Base-by-base conservation (phyloP, 2,797 vertebrate genomes). In the Petrocephalus schoutedeni region DNA sequence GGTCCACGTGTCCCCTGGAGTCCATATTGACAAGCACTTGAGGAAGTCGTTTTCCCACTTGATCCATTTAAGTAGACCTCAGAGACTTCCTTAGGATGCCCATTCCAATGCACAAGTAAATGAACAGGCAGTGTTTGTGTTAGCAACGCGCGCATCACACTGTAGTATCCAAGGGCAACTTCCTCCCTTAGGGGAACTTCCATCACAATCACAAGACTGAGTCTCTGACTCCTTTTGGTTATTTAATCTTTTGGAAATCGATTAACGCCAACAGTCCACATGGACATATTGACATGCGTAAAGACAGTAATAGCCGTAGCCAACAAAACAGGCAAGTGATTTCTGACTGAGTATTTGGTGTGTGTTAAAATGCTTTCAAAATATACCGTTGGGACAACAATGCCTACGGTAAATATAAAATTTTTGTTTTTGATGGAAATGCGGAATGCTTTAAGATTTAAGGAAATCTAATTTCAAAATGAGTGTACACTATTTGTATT, bases 121-220 rank as follows among this genome's bases (percentile, higher is more conserved):
- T 88, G 61, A 86, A 74, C 87, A 88, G 87, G 87, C 87, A 41
- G 85, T 88, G 87, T 88, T 88, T 88, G 59, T 64, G 49, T 88
- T 88, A 88, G 87, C 87, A 88, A 88, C 87, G 87, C 28, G 53
- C 23, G 83, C 87, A 88, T 88, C 87, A 88, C 83, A 88, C 53
- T 74, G 57, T 54, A 57, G 87, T 88, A 85, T 85, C 87, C 83
- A 88, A 71, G 87, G 87, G 83, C 53, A 88, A 36, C 83, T 88
- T 88, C 87, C 83, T 86, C 87, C 83, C 87, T 74, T 64, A 74
- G 83, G 87, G 64, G 64, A 41, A 32, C 83, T 88, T 51, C 77
- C 54, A 2, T 83, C 64, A 77, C 71, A 85, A 58, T 86, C 87
- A 71, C 83, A 84, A 84, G 61, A 88, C 41, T 23, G 59, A 71